Base-by-base conservation (phyloP, 1,140 invertebrate species). In the Thaumatotibia leucotreta region DNA sequence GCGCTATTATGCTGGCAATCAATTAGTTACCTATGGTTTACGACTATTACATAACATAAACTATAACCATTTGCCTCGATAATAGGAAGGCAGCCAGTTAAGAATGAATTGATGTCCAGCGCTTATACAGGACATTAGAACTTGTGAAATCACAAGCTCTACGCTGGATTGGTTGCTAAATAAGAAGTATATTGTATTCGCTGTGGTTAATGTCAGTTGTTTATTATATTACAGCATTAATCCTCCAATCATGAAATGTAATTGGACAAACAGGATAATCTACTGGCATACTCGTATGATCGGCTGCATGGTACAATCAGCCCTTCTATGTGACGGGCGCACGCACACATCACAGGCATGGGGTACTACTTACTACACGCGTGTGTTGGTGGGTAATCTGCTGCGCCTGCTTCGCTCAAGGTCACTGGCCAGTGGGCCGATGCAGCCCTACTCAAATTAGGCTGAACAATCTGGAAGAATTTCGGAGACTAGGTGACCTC, bases 371-470 rank as follows among this genome's bases (percentile, higher is more conserved):
- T n/a, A n/a, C n/a, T 14, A 39, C 64, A 64, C 65, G 68, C 75
- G 75, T 74, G 69, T 67, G 63, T 67, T 74, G 75, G 69, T 74
- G 75, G 65, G 74, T 80, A 77, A 83, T 75, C 77, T 20, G 66
- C 62, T 63, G 66, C 66, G 61, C 61, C 20, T 31, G 61, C 39
- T 78, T 63, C 20, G 17, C 76, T 85, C 87, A 89, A 89, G 87
- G 87, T 86, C 84, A 89, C 86, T 87, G 84, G 71, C 87, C 85
- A 88, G 73, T 61, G 49, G 9, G 70, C 72, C 76, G 78, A 75
- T 76, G 79, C 78, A 73, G 73, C 81, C 74, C 79, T 77, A 71
- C 79, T 77, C 79, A 79, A 66, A 84, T 78, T 84, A 79, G 39
- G 20, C 39, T 20, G 39, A 45, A 45, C 39, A 45, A 45, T 45